These are phyloP conservation scores for Torymus tubicola DNA, from an alignment of 2,888 invertebrate genomes.

Conservation along the genomic window DNA sequence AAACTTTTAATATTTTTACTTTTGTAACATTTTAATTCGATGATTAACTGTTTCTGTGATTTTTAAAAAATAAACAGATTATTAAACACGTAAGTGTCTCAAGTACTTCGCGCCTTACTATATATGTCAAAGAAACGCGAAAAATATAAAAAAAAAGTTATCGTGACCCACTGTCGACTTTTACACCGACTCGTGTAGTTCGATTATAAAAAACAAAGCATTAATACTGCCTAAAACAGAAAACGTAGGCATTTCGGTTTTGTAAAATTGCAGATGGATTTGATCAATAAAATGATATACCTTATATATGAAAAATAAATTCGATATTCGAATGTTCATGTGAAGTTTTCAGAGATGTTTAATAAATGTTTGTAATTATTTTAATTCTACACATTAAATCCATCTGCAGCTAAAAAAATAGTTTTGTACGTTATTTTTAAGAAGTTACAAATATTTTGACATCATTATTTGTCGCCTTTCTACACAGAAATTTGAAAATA, in stretches of 20 bases:
- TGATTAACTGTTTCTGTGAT: not conserved
- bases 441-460: slow-evolving; percentile 30
- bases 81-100: not conserved
- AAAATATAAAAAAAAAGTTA: slow-evolving; percentile 18
- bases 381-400: slow-evolving; percentile 33
- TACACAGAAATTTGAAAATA: slow-evolving; percentile 23
- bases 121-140: not conserved
- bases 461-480: slow-evolving; percentile 38
- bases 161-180: slow-evolving; percentile 21
- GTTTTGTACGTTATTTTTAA: slow-evolving; percentile 54
- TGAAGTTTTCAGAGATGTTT: slow-evolving; percentile 24
- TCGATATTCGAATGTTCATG: slow-evolving; percentile 18
- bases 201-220: slow-evolving; percentile 18
- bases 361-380: slow-evolving; percentile 31
- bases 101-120: slow-evolving; percentile 42
- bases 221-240: slow-evolving; percentile 46
- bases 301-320: slow-evolving; percentile 17
- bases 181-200: slow-evolving; percentile 35
- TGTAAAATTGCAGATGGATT: slow-evolving; percentile 38
- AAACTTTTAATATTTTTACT: no score
- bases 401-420: slow-evolving; percentile 31
- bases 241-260: slow-evolving; percentile 47
- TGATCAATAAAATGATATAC: slow-evolving; percentile 1
- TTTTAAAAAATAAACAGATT: not conserved
- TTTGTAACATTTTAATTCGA: no score